Conservation (phyloP, 1,140 invertebrate species). For the Aphelenchoides besseyi region DNA sequence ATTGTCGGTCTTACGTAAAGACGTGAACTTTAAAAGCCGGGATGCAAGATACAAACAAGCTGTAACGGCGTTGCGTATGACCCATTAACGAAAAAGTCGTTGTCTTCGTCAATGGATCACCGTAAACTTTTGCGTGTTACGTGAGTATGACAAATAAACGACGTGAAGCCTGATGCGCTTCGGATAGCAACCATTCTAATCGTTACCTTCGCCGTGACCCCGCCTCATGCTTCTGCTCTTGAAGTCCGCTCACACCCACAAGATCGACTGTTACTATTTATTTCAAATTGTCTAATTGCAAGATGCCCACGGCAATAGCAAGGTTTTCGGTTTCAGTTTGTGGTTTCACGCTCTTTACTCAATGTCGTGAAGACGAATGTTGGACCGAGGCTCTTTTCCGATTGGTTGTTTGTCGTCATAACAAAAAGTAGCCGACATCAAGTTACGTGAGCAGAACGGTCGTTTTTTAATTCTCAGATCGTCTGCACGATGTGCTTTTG, state of each 20-base stretch:
- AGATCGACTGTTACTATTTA: background rate
- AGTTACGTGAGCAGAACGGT: background rate
- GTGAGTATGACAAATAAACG: background rate
- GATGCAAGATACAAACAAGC: too few relatives aligned
- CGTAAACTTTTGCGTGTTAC: background rate
- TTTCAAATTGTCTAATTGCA: background rate
- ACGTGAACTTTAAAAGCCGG: background rate
- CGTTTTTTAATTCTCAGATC: background rate
- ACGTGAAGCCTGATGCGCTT: background rate
- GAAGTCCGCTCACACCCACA: too few relatives aligned
- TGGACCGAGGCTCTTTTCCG: too few relatives aligned
- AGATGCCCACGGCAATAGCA: background rate
- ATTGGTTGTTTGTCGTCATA: too few relatives aligned
- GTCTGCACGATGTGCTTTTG: background rate
- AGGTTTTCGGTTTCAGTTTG: background rate
- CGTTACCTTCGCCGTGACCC: background rate
- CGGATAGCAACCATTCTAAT: background rate
- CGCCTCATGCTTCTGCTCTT: background rate
- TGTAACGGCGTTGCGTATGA: background rate
- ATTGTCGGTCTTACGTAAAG: background rate
- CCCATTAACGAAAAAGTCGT: background rate
- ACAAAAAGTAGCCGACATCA: too few relatives aligned
- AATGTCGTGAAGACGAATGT: too few relatives aligned
- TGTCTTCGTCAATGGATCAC: slow-evolving; percentile 1
- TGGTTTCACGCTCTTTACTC: too few relatives aligned